phyloP scores from a whole-genome alignment of 2,888 invertebrate genomes.

The Tanaodytes sp. region DNA sequence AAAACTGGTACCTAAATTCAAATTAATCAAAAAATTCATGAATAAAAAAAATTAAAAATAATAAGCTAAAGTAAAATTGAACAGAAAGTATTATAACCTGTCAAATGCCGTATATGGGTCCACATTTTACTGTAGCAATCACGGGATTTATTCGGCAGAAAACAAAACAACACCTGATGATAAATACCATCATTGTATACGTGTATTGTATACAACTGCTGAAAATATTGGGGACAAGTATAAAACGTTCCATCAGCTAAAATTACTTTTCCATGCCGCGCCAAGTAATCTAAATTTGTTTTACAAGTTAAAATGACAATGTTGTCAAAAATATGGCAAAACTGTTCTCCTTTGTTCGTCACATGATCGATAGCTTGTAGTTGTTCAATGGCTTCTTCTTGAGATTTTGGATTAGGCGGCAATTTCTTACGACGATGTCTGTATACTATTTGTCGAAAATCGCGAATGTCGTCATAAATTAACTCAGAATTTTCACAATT shows the following conservation, averaged over 20 bases:
- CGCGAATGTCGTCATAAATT: no score
- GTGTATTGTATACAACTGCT: background rate
- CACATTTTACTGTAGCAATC: background rate
- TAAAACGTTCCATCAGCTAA: constrained; percentile 20
- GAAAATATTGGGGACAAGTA: constrained; percentile 1
- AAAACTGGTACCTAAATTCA: no score
- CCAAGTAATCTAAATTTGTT: constrained; percentile 4
- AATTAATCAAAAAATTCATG: background rate
- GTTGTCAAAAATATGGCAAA: constrained; percentile 2
- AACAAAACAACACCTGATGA: background rate
- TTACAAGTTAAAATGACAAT: constrained; percentile 15
- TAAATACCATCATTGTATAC: background rate
- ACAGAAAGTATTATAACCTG: background rate
- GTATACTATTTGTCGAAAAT: no score
- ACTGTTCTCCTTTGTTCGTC: background rate
- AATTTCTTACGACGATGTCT: no score
- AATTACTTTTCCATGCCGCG: background rate
- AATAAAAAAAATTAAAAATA: background rate
- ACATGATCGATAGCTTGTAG: background rate
- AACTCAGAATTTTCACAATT: no score
- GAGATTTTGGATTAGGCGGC: background rate
- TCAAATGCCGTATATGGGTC: background rate
- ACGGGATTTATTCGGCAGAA: background rate
- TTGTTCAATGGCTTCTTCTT: background rate
- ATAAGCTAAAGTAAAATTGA: background rate